Conservation (phyloP, 30 jellyfish, hydroid and myxozoan species). For the Aurelia sp. region DNA sequence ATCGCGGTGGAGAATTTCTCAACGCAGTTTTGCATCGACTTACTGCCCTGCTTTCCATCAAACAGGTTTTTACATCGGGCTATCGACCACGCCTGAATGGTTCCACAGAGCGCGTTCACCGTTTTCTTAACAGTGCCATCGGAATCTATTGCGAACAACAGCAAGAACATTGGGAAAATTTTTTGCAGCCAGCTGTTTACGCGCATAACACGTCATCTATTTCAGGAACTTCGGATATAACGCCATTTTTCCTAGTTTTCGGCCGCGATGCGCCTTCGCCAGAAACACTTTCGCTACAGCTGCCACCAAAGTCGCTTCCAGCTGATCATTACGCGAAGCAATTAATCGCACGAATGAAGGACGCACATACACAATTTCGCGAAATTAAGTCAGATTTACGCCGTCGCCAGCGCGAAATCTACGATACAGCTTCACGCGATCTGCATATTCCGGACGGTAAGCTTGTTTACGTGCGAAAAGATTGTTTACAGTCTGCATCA, state of each 20-base stretch:
- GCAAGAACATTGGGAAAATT: constrained; percentile 40
- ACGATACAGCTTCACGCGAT: constrained; percentile 24
- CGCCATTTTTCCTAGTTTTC: constrained; percentile 28
- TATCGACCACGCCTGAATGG: constrained; percentile 58
- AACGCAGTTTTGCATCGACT: constrained; percentile 28
- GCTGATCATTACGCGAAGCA: neutral
- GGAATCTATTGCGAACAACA: constrained; percentile 27
- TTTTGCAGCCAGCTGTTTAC: constrained; percentile 56
- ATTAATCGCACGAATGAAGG: neutral
- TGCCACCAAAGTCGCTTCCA: neutral
- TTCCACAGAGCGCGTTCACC: constrained; percentile 63
- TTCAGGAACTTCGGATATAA: constrained; percentile 20
- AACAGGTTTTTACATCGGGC: constrained; percentile 21
- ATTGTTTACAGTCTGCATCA: neutral
- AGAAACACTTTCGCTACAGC: neutral
- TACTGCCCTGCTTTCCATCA: neutral
- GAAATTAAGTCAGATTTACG: constrained; percentile 11
- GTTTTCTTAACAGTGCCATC: constrained; percentile 44
- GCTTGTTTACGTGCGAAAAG: constrained; percentile 6
- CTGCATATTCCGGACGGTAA: constrained; percentile 15
- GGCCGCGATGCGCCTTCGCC: constrained; percentile 56
- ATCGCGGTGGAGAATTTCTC: constrained; percentile 48
- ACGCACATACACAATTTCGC: neutral
- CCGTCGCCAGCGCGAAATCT: constrained; percentile 33
- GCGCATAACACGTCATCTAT: constrained; percentile 58